Conservation (phyloP, 1,140 invertebrate genomes). For the Battus philenor region DNA sequence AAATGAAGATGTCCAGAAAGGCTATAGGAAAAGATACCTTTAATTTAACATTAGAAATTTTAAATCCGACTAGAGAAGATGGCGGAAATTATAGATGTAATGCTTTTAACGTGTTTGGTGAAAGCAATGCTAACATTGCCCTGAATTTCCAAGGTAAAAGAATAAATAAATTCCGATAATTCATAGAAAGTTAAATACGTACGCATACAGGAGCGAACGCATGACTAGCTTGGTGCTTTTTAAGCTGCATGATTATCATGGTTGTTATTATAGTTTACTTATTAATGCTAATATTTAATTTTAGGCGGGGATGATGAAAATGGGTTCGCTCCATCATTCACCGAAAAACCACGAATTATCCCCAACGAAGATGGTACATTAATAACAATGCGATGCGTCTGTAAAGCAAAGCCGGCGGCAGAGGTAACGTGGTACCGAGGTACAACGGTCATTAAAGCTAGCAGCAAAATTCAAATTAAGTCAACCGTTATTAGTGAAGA, state of each 20-base stretch:
- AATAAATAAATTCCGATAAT: conserved; percentile 22
- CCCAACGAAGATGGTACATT: conserved; percentile 96
- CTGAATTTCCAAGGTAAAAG: conserved; percentile 98
- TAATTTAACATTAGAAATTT: conserved; percentile 93
- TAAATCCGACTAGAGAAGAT: conserved; percentile 95
- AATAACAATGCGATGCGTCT: conserved; percentile 97
- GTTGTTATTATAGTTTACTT: conserved; percentile 10
- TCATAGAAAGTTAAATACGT: conserved; percentile 36
- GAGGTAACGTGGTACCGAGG: conserved; percentile 94
- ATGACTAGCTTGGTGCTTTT: conserved; percentile 56
- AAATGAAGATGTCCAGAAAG: conserved; percentile 92
- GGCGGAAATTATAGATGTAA: conserved; percentile 99
- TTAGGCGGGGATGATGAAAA: conserved; percentile 91
- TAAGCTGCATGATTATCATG: conserved; percentile 47
- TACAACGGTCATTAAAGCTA: conserved; percentile 88
- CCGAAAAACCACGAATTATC: conserved; percentile 98
- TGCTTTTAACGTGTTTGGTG: conserved; percentile 97
- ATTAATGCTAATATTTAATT: conserved; percentile 23
- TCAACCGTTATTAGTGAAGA: conserved; percentile 86
- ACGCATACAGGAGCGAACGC: conserved; percentile 71
- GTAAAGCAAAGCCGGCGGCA: conserved; percentile 94
- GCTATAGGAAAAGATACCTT: conserved; percentile 92
- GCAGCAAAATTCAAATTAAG: conserved; percentile 90
- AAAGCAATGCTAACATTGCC: conserved; percentile 99
- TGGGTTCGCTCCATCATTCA: conserved; percentile 94